These are phyloP conservation scores for Pachliopta kotzebuea DNA, from an alignment of 2,888 invertebrate genomes.

Conservation along the genomic window DNA sequence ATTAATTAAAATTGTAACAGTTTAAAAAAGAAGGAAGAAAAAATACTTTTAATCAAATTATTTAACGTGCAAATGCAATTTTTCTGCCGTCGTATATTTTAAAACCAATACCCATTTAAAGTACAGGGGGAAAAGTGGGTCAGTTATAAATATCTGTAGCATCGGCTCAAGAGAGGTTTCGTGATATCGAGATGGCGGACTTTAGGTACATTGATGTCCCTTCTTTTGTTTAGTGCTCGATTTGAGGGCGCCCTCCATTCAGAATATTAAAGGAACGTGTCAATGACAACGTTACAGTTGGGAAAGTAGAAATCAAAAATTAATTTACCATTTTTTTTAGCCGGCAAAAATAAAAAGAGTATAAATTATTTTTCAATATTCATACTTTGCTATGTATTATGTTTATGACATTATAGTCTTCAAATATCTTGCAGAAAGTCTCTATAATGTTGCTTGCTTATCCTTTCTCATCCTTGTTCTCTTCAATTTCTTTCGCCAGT, in stretches of 20 bases:
- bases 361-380: too few species aligned
- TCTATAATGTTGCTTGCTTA: too few species aligned
- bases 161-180: conserved; percentile 49
- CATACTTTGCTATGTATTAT: too few species aligned
- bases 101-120: conserved; percentile 25
- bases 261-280: conserved; percentile 41
- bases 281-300: neutral
- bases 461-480: too few species aligned
- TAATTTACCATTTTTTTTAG: neutral
- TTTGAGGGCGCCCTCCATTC: conserved; percentile 33
- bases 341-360: too few species aligned
- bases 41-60: too few species aligned
- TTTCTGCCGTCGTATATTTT: conserved; percentile 9
- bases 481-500: too few species aligned
- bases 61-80: too few species aligned
- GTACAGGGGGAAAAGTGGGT: conserved; percentile 47
- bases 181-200: conserved; percentile 42
- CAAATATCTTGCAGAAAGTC: too few species aligned
- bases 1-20: too few species aligned
- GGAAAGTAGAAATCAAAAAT: neutral
- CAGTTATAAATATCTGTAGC: conserved; percentile 56
- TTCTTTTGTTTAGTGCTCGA: conserved; percentile 64
- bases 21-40: too few species aligned
- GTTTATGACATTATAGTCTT: too few species aligned
- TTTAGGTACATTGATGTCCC: conserved; percentile 39